Percentiles rank a stretch among this genome's conserved stretches.
Conservation (phyloP, 2,888 invertebrate genomes). For the Cephus spinipes region DNA sequence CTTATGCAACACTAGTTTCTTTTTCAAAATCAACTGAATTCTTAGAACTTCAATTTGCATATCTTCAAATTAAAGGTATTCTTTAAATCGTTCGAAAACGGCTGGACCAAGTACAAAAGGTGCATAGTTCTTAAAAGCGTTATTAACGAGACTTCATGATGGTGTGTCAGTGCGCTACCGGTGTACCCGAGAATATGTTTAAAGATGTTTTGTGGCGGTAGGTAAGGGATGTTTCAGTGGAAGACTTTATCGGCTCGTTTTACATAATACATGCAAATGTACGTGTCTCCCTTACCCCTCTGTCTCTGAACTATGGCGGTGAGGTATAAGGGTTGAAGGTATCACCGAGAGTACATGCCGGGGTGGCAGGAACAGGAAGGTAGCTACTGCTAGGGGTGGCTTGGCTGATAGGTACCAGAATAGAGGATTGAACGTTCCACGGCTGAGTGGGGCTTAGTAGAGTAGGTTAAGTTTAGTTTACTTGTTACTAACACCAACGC, state of each 20-base stretch:
- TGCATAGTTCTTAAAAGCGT: too few relatives aligned
- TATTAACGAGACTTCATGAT: too few relatives aligned
- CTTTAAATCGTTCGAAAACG: too few relatives aligned
- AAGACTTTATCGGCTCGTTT: not conserved
- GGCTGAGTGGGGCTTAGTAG: constrained; percentile 38
- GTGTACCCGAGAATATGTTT: not conserved
- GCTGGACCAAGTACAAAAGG: too few relatives aligned
- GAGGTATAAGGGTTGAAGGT: constrained; percentile 2
- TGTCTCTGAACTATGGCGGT: constrained; percentile 19
- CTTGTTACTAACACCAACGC: constrained; percentile 40
- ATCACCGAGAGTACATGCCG: constrained; percentile 4
- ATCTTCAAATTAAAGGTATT: too few relatives aligned
- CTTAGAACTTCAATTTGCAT: too few relatives aligned
- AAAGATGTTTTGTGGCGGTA: not conserved
- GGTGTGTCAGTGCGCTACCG: not conserved
- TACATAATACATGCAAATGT: not conserved
- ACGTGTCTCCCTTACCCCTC: not conserved
- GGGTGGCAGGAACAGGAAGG: not conserved
- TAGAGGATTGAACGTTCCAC: constrained; percentile 36
- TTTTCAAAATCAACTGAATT: too few relatives aligned
- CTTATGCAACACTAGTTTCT: too few relatives aligned
- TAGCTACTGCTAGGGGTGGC: not conserved
- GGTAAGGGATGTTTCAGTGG: not conserved
- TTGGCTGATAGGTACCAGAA: constrained; percentile 28
- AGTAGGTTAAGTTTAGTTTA: constrained; percentile 49